Evolutionary conservation across 64 coral and sea anemone species (phyloP).

Genomic region (Dendronephthya gigantea): DNA sequence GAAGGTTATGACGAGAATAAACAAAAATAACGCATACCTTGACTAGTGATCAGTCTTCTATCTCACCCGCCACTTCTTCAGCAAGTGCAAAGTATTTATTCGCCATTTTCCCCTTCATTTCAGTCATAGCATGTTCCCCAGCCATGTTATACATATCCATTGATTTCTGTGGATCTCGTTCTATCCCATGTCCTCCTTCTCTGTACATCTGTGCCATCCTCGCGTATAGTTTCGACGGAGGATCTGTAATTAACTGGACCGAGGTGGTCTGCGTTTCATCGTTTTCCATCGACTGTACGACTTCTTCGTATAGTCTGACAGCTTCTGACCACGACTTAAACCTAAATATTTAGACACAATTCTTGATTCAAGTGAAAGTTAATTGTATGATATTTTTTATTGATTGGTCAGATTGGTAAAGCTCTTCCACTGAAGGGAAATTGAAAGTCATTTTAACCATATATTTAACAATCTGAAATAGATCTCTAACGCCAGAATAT

Average conservation of each 20-base stretch:
- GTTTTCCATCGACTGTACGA: neutral
- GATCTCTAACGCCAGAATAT: no score
- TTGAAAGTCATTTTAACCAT: no score
- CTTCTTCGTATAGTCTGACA: neutral
- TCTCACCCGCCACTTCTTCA: slow-evolving; percentile 85
- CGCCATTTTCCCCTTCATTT: slow-evolving; percentile 90
- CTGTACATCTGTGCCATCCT: slow-evolving; percentile 1
- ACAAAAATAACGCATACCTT: neutral
- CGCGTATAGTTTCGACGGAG: neutral
- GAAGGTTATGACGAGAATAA: neutral
- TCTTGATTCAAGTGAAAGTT: no score
- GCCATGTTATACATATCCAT: slow-evolving; percentile 75
- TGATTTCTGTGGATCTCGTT: slow-evolving; percentile 65
- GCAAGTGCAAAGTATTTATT: slow-evolving; percentile 79
- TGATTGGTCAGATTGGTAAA: no score
- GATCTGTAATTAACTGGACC: neutral
- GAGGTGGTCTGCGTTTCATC: neutral
- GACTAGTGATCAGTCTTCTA: slow-evolving; percentile 40
- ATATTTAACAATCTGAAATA: no score
- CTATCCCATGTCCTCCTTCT: slow-evolving; percentile 69
- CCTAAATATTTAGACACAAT: no score
- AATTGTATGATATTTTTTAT: no score
- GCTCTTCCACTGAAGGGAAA: no score
- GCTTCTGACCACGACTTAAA: neutral
- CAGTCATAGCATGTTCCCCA: slow-evolving; percentile 69